Evolutionary conservation across 2,888 invertebrate genomes (phyloP).

Genomic region (Phrixothrix hirtus): DNA sequence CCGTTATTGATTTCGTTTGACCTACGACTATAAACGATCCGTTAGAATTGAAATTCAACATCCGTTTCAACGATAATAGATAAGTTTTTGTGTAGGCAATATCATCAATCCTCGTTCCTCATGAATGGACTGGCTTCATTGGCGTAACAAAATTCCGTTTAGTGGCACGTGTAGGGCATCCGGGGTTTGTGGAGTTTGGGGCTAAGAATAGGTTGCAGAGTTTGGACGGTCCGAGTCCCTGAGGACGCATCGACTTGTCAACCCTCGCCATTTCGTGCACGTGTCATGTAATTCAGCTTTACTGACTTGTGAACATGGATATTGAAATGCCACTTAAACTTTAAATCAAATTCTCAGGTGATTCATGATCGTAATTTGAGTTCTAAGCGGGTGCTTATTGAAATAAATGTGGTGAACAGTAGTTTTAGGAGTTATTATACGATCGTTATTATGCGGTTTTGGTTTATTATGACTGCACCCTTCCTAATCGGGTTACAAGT

Average conservation of each 20-base stretch:
- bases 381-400: constrained; percentile 46
- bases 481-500: background rate
- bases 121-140: constrained; percentile 5
- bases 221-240: constrained; percentile 34
- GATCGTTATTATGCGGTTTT: constrained; percentile 5
- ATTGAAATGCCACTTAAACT: constrained; percentile 53
- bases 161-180: constrained; percentile 12
- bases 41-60: background rate
- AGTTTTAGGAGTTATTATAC: constrained; percentile 16
- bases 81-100: background rate
- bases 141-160: constrained; percentile 14
- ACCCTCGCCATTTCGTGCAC: constrained; percentile 45
- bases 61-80: background rate
- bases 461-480: background rate
- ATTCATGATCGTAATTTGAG: constrained; percentile 45
- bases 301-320: constrained; percentile 49
- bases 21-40: background rate
- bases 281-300: constrained; percentile 45
- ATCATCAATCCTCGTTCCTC: background rate
- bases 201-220: constrained; percentile 17
- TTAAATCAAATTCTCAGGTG: constrained; percentile 51
- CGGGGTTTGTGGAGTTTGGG: constrained; percentile 17
- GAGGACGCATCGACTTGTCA: constrained; percentile 47
- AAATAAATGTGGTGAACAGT: constrained; percentile 42
- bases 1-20: background rate